These are phyloP conservation scores for Pterostichus niger DNA, from an alignment of 2,888 invertebrate genomes.

Conservation along the genomic window DNA sequence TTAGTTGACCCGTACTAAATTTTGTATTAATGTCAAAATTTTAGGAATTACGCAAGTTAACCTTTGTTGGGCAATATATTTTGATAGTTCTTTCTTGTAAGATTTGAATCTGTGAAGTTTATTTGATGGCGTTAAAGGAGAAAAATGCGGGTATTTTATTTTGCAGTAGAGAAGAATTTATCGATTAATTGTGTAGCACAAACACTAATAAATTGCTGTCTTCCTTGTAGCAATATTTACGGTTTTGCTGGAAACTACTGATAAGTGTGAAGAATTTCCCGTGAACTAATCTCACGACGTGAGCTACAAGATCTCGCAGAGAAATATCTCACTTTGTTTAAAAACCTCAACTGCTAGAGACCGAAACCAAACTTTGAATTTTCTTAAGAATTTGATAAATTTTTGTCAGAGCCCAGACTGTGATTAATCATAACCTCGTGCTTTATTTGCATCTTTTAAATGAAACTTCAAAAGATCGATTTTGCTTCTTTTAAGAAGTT, in stretches of 20 bases:
- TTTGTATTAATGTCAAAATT: too few relatives aligned
- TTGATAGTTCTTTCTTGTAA: background rate
- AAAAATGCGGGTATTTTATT: slow-evolving; percentile 29
- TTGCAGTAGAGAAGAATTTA: slow-evolving; percentile 20
- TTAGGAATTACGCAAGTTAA: too few relatives aligned
- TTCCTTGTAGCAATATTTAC: slow-evolving; percentile 29
- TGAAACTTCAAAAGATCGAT: slow-evolving; percentile 60
- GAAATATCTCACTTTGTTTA: slow-evolving; percentile 43
- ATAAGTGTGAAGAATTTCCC: slow-evolving; percentile 37
- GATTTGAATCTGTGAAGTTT: background rate
- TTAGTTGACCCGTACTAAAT: too few relatives aligned
- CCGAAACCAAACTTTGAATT: slow-evolving; percentile 20
- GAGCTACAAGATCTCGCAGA: background rate
- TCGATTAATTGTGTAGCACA: slow-evolving; percentile 26
- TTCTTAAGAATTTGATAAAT: slow-evolving; percentile 55
- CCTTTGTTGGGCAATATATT: background rate
- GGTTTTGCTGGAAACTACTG: slow-evolving; percentile 37
- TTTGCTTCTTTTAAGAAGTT: slow-evolving; percentile 39
- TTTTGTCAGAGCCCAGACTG: slow-evolving; percentile 39
- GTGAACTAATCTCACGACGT: slow-evolving; percentile 13
- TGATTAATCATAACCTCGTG: slow-evolving; percentile 57
- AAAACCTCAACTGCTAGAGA: background rate
- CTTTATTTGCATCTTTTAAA: slow-evolving; percentile 58
- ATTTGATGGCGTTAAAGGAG: slow-evolving; percentile 18
- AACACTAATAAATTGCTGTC: slow-evolving; percentile 31